Evolutionary conservation across 2,113 vertebrate genomes (phyloP).

Genomic region (Sylvilagus bachmani): DNA sequence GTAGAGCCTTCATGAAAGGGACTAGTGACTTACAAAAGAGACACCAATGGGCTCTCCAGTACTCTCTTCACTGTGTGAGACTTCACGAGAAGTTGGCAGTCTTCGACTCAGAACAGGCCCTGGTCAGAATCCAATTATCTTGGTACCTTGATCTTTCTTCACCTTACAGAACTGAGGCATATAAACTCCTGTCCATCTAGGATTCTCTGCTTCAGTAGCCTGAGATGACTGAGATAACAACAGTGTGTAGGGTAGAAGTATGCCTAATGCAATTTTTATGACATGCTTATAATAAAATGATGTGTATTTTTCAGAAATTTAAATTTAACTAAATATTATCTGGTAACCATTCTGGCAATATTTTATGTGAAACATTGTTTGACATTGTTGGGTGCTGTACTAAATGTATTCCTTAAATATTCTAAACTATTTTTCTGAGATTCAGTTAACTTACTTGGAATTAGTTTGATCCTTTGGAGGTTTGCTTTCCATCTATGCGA

Average conservation of each 20-base stretch:
- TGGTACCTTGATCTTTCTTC: not conserved
- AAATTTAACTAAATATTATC: not conserved
- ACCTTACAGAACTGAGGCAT: not conserved
- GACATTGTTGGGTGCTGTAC: not conserved
- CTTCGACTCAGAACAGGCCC: not conserved
- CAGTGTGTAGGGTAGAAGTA: not conserved
- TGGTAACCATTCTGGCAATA: not conserved
- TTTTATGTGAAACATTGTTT: not conserved
- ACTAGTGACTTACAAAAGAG: not conserved
- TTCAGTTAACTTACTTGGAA: not conserved
- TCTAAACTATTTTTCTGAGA: not conserved
- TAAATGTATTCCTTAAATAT: not conserved
- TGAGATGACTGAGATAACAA: not conserved
- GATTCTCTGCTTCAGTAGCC: not conserved
- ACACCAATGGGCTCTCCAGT: not conserved
- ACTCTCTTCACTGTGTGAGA: not conserved
- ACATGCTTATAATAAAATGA: not conserved
- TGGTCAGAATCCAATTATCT: not conserved
- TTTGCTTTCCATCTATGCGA: not conserved
- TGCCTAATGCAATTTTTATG: not conserved
- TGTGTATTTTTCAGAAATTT: not conserved
- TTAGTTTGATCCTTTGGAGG: not conserved
- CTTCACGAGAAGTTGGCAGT: not conserved
- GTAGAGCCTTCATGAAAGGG: not conserved
- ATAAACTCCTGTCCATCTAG: not conserved